Conservation (phyloP, 2,797 vertebrate genomes). For the Hyperoplus lanceolatus region DNA sequence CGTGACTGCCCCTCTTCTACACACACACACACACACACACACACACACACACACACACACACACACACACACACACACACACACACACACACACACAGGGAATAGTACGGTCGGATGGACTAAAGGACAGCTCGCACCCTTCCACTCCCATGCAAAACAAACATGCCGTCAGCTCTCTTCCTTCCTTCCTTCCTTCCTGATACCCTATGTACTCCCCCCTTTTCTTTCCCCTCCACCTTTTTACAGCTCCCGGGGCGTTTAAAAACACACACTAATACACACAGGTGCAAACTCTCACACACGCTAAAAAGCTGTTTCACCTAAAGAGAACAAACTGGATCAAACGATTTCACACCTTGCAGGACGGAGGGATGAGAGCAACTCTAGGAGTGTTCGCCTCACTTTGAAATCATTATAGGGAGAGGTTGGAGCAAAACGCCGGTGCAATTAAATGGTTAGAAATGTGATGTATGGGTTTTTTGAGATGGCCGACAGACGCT, state of each 20-base stretch:
- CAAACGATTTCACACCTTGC: conserved; percentile 73
- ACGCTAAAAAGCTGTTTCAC: conserved; percentile 53
- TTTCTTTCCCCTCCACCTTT: conserved; percentile 31
- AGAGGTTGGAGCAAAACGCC: conserved; percentile 19
- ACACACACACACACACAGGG: conserved; percentile 12
- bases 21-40: neutral
- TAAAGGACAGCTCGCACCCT: conserved; percentile 54
- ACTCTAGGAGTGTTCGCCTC: conserved; percentile 44
- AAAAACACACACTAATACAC: conserved; percentile 42
- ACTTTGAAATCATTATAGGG: conserved; percentile 55
- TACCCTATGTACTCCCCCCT: conserved; percentile 30
- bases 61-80: conserved; percentile 2
- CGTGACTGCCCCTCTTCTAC: conserved; percentile 16
- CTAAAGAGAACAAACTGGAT: conserved; percentile 64
- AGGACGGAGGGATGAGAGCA: conserved; percentile 42
- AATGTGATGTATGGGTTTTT: neutral
- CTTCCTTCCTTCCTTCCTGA: conserved; percentile 64
- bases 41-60: neutral
- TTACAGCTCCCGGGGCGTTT: conserved; percentile 50
- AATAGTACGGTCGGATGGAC: conserved; percentile 36
- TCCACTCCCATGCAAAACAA: conserved; percentile 66
- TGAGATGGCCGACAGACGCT: conserved; percentile 8
- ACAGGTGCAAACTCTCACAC: conserved; percentile 40
- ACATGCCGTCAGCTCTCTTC: conserved; percentile 65
- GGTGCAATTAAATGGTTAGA: conserved; percentile 15